phyloP scores from a whole-genome alignment of 2,888 invertebrate species.

The Brenthis hecate region DNA sequence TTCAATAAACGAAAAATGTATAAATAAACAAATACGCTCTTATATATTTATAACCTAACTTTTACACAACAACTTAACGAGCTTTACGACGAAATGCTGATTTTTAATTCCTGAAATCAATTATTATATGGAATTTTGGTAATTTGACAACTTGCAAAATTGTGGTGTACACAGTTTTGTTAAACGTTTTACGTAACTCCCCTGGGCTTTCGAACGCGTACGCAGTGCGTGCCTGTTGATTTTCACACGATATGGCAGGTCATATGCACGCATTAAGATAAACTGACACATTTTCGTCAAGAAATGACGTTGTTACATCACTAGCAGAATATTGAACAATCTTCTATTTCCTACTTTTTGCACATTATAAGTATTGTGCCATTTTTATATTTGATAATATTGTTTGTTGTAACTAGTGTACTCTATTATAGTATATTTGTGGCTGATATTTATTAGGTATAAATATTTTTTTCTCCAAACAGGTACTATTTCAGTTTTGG shows the following conservation, averaged over 20 bases:
- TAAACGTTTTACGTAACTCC: slow-evolving; percentile 55
- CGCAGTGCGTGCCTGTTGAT: slow-evolving; percentile 61
- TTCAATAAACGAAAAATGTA: no score
- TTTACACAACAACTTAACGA: background rate
- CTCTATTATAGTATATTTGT: no score
- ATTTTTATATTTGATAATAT: no score
- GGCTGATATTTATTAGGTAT: no score
- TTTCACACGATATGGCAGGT: slow-evolving; percentile 56
- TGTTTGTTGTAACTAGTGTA: no score
- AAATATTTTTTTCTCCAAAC: no score
- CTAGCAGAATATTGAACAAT: slow-evolving; percentile 14
- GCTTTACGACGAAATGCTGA: no score
- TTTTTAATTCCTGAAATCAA: slow-evolving; percentile 7
- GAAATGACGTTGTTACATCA: slow-evolving; percentile 29
- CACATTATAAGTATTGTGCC: no score
- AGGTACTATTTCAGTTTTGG: no score
- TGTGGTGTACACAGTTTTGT: slow-evolving; percentile 19
- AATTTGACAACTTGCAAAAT: slow-evolving; percentile 21
- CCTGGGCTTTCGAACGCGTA: slow-evolving; percentile 64
- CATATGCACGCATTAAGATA: slow-evolving; percentile 35
- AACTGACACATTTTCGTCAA: slow-evolving; percentile 38
- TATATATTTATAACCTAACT: background rate
- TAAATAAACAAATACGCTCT: no score
- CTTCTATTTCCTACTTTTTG: background rate
- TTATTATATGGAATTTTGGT: slow-evolving; percentile 9